Evolutionary conservation across 2,113 vertebrate genomes (phyloP).

Genomic region (Lipophrys pholis): DNA sequence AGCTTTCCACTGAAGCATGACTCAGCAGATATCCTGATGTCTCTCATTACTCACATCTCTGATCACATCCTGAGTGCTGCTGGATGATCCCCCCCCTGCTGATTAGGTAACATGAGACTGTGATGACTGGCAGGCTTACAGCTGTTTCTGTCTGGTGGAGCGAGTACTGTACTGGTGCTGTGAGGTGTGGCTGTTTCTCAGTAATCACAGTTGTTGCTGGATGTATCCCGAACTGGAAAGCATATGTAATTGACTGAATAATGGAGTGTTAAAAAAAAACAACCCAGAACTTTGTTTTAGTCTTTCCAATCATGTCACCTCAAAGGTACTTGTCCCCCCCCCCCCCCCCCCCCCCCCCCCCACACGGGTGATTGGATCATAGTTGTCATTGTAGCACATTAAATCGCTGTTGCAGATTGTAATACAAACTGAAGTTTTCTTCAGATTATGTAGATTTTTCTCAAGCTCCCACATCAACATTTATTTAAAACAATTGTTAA

Average conservation of each 20-base stretch:
- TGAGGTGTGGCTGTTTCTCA: conserved; percentile 29
- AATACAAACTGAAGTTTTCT: conserved; percentile 27
- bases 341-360: no score
- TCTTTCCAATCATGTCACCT: conserved; percentile 29
- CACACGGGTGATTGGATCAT: conserved; percentile 12
- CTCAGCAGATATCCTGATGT: conserved; percentile 14
- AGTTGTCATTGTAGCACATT: conserved; percentile 18
- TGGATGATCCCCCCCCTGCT: no score
- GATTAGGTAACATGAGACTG: conserved; percentile 18
- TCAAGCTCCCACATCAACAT: conserved; percentile 7
- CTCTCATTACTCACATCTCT: neutral
- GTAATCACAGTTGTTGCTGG: conserved; percentile 48
- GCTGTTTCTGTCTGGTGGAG: conserved; percentile 52
- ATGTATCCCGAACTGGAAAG: conserved; percentile 33
- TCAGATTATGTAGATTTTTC: conserved; percentile 20
- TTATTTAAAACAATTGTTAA: neutral
- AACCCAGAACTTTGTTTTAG: conserved; percentile 27
- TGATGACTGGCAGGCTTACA: conserved; percentile 64
- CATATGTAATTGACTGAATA: neutral
- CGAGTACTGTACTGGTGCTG: conserved; percentile 34
- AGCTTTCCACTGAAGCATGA: neutral
- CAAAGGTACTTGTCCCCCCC: no score
- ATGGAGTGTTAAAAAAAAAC: neutral
- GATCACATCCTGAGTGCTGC: conserved; percentile 24
- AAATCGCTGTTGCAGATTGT: conserved; percentile 5